Base-by-base conservation (phyloP, 2,113 vertebrate species). In the Paedocypris sp. region DNA sequence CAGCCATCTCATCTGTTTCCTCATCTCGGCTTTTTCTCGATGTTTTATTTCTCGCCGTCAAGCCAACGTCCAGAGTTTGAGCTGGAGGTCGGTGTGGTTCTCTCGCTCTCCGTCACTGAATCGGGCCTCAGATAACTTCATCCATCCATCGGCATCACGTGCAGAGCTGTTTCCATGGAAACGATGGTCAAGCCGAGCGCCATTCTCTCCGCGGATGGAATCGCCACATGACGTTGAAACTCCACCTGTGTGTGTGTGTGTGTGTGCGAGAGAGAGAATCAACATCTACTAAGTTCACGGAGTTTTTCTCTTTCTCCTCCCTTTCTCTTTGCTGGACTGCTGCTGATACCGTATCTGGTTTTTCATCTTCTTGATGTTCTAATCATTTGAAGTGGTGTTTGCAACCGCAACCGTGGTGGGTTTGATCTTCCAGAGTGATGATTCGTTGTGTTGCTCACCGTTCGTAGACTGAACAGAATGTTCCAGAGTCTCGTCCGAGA, bases 91-190 rank as follows among this genome's bases (percentile, higher is more conserved):
- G 4, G 39, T 4, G 5, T 28, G 3, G 9, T 38, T 54, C 42
- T 11, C n/a, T n/a, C n/a, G n/a, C n/a, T n/a, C n/a, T n/a, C n/a
- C n/a, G n/a, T n/a, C n/a, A n/a, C n/a, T 65, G 76, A 77, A 62
- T 71, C 66, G 68, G 69, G 42, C 45, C 63, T 75, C 58, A 72
- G 64, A 77, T 73, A 69, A 70, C 71, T 57, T 52, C 39, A 54
- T 35, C 57, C 74, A 73, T 82, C 73, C 78, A 68, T 80, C 75
- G 79, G 49, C 16, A 13, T 64, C 50, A 36, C 62, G 31, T 9
- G 7, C 22, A 66, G 47, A 59, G 4, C 31, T 1, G 79, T 82
- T 76, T 62, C 80, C 71, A 79, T 77, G 68, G 80, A 31, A 79
- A 82, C 78, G 23, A 33, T 67, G 67, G 67, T 71, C 62, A 73